A percentile compares a stretch with the other conserved stretches of the same genome.
phyloP scores from a whole-genome alignment of 2,797 vertebrate genomes.

The Peromyscus eremicus region DNA sequence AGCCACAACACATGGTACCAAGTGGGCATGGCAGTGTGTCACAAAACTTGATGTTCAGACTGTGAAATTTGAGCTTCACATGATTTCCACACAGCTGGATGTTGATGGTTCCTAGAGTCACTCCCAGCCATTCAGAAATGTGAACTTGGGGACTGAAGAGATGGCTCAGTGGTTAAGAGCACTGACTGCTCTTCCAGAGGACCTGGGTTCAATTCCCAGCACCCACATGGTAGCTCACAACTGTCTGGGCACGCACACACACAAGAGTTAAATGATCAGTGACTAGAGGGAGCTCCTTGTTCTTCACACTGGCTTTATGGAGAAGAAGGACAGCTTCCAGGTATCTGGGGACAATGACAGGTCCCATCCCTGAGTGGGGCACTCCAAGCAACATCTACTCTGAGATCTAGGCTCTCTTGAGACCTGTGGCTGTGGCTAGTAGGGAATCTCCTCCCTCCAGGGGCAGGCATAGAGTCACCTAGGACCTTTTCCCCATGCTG shows the following conservation, averaged over 20 bases:
- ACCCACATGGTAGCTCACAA: no score
- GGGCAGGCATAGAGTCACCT: not conserved
- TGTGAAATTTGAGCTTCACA: not conserved
- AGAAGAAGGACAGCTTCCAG: not conserved
- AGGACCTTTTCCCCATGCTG: not conserved
- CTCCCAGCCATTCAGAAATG: not conserved
- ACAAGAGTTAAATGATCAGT: not conserved
- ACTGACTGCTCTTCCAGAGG: no score
- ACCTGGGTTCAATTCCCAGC: no score
- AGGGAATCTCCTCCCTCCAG: not conserved
- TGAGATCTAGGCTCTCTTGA: not conserved
- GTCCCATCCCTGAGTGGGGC: not conserved
- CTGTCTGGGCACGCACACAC: accelerated
- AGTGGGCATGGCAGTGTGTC: accelerated
- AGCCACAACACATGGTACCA: no score
- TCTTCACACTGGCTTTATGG: not conserved
- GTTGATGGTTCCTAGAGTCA: not conserved
- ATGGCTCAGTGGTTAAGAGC: no score
- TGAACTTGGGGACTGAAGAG: no score
- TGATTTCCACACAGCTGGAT: not conserved
- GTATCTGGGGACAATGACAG: no score
- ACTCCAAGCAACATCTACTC: not conserved
- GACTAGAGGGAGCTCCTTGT: not conserved
- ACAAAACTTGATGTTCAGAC: not conserved
- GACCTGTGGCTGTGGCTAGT: not conserved